Evolutionary conservation across 2,113 vertebrate genomes (phyloP).

Genomic region (Menidia beryllina): DNA sequence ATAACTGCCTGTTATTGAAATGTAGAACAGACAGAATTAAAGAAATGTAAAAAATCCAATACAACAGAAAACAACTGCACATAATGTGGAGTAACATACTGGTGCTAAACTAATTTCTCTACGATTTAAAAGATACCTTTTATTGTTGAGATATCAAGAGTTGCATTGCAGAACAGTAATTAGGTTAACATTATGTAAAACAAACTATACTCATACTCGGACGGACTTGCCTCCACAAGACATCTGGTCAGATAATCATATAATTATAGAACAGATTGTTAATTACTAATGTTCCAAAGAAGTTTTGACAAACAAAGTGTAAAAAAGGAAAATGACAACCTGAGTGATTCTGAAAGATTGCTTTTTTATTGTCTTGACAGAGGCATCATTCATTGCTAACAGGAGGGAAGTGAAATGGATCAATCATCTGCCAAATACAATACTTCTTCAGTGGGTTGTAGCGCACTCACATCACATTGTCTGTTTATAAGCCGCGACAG

Average conservation of each 20-base stretch:
- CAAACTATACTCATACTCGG: too few relatives aligned
- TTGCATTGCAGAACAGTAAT: too few relatives aligned
- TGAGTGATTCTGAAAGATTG: slow-evolving; percentile 2
- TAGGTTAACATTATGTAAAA: too few relatives aligned
- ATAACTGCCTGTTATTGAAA: slow-evolving; percentile 14
- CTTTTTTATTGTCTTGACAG: slow-evolving; percentile 31
- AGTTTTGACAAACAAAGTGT: slow-evolving; percentile 2
- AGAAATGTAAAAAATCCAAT: too few relatives aligned
- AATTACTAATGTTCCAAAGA: background rate
- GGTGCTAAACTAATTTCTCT: too few relatives aligned
- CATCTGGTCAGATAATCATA: background rate
- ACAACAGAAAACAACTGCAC: too few relatives aligned
- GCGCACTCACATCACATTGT: slow-evolving; percentile 32
- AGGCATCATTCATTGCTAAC: slow-evolving; percentile 20
- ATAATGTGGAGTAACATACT: too few relatives aligned
- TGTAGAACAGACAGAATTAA: too few relatives aligned
- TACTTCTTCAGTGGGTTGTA: slow-evolving; percentile 30
- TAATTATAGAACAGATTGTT: background rate
- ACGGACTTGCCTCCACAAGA: background rate
- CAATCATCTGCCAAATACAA: slow-evolving; percentile 35
- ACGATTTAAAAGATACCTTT: too few relatives aligned
- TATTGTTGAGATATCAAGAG: too few relatives aligned
- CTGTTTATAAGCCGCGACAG: slow-evolving; percentile 40
- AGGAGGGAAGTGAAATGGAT: slow-evolving; percentile 24
- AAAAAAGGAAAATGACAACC: background rate